Evolutionary conservation across 2,888 invertebrate species (phyloP), one percentile per base, ranked within the genome.

Genomic region (Cotesia congregata): DNA sequence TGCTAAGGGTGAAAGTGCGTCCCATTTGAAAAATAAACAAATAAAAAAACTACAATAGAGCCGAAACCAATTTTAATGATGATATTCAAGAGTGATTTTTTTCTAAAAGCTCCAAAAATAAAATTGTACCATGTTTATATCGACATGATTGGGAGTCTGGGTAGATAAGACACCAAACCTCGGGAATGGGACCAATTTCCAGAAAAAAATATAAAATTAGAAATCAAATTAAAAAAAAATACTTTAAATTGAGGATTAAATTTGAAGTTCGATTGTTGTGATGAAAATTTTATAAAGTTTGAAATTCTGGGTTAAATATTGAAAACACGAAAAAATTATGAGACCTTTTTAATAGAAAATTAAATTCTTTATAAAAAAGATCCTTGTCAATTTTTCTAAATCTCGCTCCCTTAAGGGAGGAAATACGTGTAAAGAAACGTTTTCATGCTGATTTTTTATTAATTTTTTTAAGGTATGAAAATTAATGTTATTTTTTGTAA

Each of bases 121-220:
- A 81, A 80, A 80, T 80, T 80, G 79, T 83, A 82, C 82, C 81
- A 71, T 81, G 74, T 80, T 83, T 80, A 73, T 81, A 84, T 78
- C 80, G 83, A 77, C 85, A 86, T 77, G 81, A 82, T 69, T 81
- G 79, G 77, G 82, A 82, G 75, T 82, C 78, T 72, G 84, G 85
- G 79, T 85, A 83, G 77, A 80, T 81, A 72, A 82, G 76, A 80
- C 86, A 86, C 78, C 80, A 83, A 68, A 81, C 86, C 84, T 83
- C 82, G 68, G 81, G 77, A 77, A 77, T 77, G 30, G 73, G 77
- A 73, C 76, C 78, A 81, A 77, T 78, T 75, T 75, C 76, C 77
- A 77, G 74, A 62, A 69, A 69, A 69, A 79, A 80, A 74, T 15
- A 70, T n/a, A 68, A 75, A 74, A 60, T 75, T 75, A 62, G 71